Conservation (phyloP, 2,888 invertebrate genomes). For the Campopleginae sp. region DNA sequence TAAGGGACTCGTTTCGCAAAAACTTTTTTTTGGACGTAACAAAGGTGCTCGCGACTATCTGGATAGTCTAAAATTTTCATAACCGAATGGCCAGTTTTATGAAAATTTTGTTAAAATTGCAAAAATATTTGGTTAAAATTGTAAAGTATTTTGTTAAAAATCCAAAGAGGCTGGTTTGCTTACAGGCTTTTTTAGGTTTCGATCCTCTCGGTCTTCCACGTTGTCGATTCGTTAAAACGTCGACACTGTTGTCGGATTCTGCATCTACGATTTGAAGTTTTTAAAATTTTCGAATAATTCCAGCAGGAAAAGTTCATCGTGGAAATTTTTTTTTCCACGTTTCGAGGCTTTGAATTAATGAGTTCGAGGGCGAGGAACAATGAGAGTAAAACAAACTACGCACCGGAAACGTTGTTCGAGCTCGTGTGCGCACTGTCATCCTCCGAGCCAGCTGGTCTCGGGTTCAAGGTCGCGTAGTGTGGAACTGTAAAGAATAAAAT, state of each 20-base stretch:
- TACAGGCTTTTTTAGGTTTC: constrained; percentile 80
- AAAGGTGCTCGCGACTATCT: neutral
- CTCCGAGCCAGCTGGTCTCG: constrained; percentile 67
- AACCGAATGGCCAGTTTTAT: too few species aligned
- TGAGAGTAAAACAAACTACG: constrained; percentile 19
- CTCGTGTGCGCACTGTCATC: constrained; percentile 72
- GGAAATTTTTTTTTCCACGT: neutral
- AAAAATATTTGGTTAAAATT: too few species aligned
- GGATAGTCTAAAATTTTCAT: too few species aligned
- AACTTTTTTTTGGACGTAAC: neutral
- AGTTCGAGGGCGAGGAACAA: neutral
- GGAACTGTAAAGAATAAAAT: constrained; percentile 71
- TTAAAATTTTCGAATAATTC: neutral
- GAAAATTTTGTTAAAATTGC: too few species aligned
- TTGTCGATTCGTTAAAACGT: constrained; percentile 85
- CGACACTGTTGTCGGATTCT: constrained; percentile 82
- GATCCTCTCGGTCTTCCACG: constrained; percentile 85
- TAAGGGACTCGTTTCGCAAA: too few species aligned
- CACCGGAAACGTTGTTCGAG: constrained; percentile 75
- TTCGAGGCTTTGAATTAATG: neutral
- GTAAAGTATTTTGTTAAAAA: neutral
- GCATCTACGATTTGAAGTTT: constrained; percentile 74
- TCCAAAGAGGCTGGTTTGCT: constrained; percentile 57
- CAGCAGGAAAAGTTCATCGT: neutral
- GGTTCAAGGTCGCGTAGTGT: constrained; percentile 61